A percentile compares a stretch with the other conserved stretches of the same genome.
Evolutionary conservation across 2,113 vertebrate genomes (phyloP).

Genomic region (crab-eating macaque (Macaca fascicularis)): T2T-MFA8v1.1 NC_088385.1:4518001-4518500

Average conservation of each 20-base stretch:
- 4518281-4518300: background rate
- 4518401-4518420: background rate
- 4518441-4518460: fast-evolving
- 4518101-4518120: background rate
- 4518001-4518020: fast-evolving
- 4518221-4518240: too few relatives aligned
- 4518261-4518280: background rate
- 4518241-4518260: background rate
- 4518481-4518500: background rate
- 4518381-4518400: background rate
- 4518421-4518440: background rate
- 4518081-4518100: fast-evolving
- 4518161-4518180: background rate
- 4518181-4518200: background rate
- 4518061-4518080: background rate
- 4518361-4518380: background rate
- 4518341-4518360: fast-evolving
- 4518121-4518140: background rate
- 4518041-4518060: background rate
- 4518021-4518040: too few relatives aligned
- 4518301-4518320: background rate
- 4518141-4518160: background rate
- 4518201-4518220: too few relatives aligned
- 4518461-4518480: background rate
- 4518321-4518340: too few relatives aligned